phyloP scores from a whole-genome alignment of 2,888 invertebrate genomes.

The Drosophila atroscutellata region DNA sequence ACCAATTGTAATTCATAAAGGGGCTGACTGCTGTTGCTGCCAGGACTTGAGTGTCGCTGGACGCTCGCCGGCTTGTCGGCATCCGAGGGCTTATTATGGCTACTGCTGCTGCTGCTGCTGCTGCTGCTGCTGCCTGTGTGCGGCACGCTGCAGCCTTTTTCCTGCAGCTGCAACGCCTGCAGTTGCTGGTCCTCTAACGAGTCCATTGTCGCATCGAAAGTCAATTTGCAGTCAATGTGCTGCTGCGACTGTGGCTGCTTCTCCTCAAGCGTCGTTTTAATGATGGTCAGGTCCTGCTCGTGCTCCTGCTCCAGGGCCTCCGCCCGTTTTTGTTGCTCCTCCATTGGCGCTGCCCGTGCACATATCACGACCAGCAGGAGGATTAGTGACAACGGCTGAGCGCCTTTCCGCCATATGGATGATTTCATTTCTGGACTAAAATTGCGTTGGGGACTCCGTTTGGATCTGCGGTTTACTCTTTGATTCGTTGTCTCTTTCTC shows the following conservation, averaged over 20 bases:
- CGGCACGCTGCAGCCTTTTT: conserved; percentile 49
- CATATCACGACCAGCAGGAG: conserved; percentile 54
- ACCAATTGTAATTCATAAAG: conserved; percentile 80
- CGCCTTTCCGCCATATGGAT: conserved; percentile 46
- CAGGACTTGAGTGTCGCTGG: conserved; percentile 41
- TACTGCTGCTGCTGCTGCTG: conserved; percentile 20
- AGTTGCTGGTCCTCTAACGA: conserved; percentile 65
- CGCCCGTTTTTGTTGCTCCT: neutral
- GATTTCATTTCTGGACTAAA: conserved; percentile 59
- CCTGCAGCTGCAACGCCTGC: conserved; percentile 22
- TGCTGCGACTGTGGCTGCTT: conserved; percentile 11
- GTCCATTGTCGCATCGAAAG: conserved; percentile 78
- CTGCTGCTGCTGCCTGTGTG: conserved; percentile 16
- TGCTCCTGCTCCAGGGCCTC: neutral
- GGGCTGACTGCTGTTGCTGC: conserved; percentile 59
- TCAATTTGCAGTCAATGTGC: conserved; percentile 74
- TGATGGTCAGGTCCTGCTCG: conserved; percentile 14
- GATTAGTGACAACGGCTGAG: conserved; percentile 59
- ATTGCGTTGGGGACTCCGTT: conserved; percentile 42
- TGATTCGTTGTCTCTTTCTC: conserved; percentile 6
- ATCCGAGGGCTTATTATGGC: conserved; percentile 67
- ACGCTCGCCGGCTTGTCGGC: conserved; percentile 18
- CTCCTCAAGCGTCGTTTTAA: conserved; percentile 21
- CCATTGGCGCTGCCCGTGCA: conserved; percentile 44
- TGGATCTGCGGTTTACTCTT: conserved; percentile 11